Base-by-base conservation (phyloP, 2,888 invertebrate genomes). In the Biston betularia region DNA sequence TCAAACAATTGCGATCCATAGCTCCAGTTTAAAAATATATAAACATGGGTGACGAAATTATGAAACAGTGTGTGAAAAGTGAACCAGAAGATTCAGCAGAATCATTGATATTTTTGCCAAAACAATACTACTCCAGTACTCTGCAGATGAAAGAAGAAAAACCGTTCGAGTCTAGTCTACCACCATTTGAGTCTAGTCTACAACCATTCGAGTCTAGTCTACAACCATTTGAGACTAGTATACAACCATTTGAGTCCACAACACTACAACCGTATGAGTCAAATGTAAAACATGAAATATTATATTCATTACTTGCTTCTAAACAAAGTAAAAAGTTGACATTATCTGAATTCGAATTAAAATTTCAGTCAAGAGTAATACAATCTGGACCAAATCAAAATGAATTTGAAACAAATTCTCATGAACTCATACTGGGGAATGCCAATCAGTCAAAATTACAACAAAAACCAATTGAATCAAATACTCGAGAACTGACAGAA, bases 11-110 rank as follows among this genome's bases (percentile, higher is more conserved):
- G 10, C 9, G 15, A 24, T 11, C 14, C 2, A 46, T 9, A 10
- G 6, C 11, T 11, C 11, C 2, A n/a, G n/a, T 3, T 7, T 50
- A n/a, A 50, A 11, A 11, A 50, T 8, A 7, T 34, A 33, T 35
- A 53, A 53, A 14, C 15, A 53, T 53, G 52, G 15, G 52, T 14
- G 52, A 53, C 0, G 38, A 53, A 56, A 45, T 45, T 6, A 8
- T 8, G 7, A 10, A 8, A 38, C 38, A 38, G 38, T 38, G 4
- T 5, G 12, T 56, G 10, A 56, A 56, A 45, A 35, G 45, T 34
- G 56, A 56, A 34, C 45, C 45, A 0, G 56, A 45, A 45, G 33
- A 56, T 34, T 5, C 33, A 2, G 34, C 42, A 6, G 45, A 45
- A 45, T n/a, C n/a, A 12, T 11, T 42, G 3, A 35, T 1, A n/a